Base-by-base conservation (phyloP, 2,888 invertebrate species). In the Parasteatoda lunata region DNA sequence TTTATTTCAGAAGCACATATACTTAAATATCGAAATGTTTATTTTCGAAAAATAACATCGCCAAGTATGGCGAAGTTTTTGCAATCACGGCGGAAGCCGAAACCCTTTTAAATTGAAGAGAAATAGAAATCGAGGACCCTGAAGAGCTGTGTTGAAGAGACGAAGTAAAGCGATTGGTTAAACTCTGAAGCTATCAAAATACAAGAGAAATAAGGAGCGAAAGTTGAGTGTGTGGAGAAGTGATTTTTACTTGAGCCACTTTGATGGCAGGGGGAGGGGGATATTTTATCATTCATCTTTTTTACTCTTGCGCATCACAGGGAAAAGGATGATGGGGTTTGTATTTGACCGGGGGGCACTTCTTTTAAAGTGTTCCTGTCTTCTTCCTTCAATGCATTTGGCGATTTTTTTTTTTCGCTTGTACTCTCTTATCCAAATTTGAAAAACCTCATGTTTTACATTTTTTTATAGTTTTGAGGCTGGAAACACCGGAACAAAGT, bases 161-260 rank as follows among this genome's bases (percentile, higher is more conserved):
- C 11, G 59, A n/a, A 77, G 83, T 72, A 77, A 77, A 65, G 48
- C 83, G 65, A 84, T 84, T 77, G 83, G 83, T 84, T 77, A 71
- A 72, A 82, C 82, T 82, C 82, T 13, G n/a, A 81, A 75, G 69
- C 81, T 75, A 81, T 81, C 75, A 84, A 84, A 84, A 84, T 84
- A 77, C 83, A 77, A 49, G 30, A 70, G 77, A 64, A 82, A 82
- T 82, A 82, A 77, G 83, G 72, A 76, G 82, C 82, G 76, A 69
- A 65, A 77, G 83, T 79, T 84, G 78, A 84, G 84, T 84, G 78
- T n/a, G 77, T 59, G 13, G 78, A 84, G 78, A 30, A 84, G 78
- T 79, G 84, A 84, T 84, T 84, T 78, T 79, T 84, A 78, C 84
- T 84, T 79, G 68, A 84, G 84, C 84, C 84, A 84, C 84, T 84